Evolutionary conservation across 2,888 invertebrate species (phyloP).

Genomic region (Dasypogon diadema): DNA sequence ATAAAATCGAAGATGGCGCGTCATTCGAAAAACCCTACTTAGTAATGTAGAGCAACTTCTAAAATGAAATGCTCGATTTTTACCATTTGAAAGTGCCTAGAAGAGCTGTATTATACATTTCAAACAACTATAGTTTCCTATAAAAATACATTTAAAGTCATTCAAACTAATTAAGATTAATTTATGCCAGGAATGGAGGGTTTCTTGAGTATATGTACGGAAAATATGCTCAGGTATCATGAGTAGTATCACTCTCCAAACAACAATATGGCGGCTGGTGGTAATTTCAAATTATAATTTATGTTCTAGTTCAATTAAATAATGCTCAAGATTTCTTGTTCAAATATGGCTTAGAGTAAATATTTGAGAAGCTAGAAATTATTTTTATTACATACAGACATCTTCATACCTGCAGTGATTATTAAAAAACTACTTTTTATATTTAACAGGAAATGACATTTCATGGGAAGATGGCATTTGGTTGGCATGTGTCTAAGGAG

Average conservation of each 20-base stretch:
- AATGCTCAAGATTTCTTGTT: too few relatives aligned
- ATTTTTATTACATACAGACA: too few relatives aligned
- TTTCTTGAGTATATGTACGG: constrained; percentile 75
- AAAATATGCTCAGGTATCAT: constrained; percentile 67
- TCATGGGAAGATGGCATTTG: too few relatives aligned
- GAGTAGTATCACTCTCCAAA: constrained; percentile 63
- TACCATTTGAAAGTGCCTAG: neutral
- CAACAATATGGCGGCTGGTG: constrained; percentile 65
- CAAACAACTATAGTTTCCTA: constrained; percentile 53
- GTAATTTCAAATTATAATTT: constrained; percentile 64
- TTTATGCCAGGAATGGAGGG: constrained; percentile 71
- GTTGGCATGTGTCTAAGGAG: too few relatives aligned
- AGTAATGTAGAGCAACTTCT: constrained; percentile 57
- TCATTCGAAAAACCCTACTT: constrained; percentile 65
- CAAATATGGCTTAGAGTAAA: too few relatives aligned
- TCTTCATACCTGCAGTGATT: too few relatives aligned
- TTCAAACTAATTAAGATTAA: constrained; percentile 63
- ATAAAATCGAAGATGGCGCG: constrained; percentile 81
- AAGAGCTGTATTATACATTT: too few relatives aligned
- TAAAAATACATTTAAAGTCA: constrained; percentile 53
- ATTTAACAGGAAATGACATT: too few relatives aligned
- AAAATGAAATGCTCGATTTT: constrained; percentile 56
- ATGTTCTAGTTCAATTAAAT: too few relatives aligned
- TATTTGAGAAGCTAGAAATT: too few relatives aligned
- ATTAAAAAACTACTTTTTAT: too few relatives aligned